A percentile compares a stretch with the other conserved stretches of the same genome.
phyloP scores from a whole-genome alignment of 2,888 invertebrate genomes.

The Leucoma salicis region DNA sequence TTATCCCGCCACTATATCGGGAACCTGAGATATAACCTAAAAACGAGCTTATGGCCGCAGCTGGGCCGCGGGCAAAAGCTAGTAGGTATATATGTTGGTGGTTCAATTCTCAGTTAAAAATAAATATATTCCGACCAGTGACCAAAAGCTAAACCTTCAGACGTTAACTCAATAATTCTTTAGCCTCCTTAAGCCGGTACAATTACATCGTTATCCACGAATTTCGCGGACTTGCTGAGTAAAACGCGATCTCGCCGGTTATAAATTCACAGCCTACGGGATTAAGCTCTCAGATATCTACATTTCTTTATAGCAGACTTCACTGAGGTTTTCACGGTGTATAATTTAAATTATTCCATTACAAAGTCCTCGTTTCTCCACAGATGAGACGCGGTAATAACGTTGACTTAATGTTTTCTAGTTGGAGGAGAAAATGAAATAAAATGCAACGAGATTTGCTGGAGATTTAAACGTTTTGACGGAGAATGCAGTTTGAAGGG shows the following conservation, averaged over 20 bases:
- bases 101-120: no score
- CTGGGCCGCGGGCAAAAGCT: no score
- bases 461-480: slow-evolving; percentile 8
- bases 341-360: slow-evolving; percentile 68
- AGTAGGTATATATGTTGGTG: no score
- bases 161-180: slow-evolving; percentile 10
- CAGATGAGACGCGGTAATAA: slow-evolving; percentile 30
- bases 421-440: slow-evolving; percentile 7
- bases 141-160: slow-evolving; percentile 2
- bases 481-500: slow-evolving; percentile 4
- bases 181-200: slow-evolving; percentile 4
- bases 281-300: slow-evolving; percentile 57
- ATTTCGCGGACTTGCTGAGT: slow-evolving; percentile 47
- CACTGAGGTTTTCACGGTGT: slow-evolving; percentile 53
- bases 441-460: slow-evolving; percentile 7
- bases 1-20: no score
- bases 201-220: slow-evolving; percentile 22
- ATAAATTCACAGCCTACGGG: slow-evolving; percentile 58
- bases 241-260: slow-evolving; percentile 57
- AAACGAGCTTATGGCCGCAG: no score
- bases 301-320: slow-evolving; percentile 62
- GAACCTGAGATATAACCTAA: no score
- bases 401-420: slow-evolving; percentile 27
- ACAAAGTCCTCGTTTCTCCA: slow-evolving; percentile 42
- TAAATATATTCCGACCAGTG: no score